These are phyloP conservation scores for Apantesis nais DNA, from an alignment of 2,888 invertebrate genomes.

Conservation along the genomic window DNA sequence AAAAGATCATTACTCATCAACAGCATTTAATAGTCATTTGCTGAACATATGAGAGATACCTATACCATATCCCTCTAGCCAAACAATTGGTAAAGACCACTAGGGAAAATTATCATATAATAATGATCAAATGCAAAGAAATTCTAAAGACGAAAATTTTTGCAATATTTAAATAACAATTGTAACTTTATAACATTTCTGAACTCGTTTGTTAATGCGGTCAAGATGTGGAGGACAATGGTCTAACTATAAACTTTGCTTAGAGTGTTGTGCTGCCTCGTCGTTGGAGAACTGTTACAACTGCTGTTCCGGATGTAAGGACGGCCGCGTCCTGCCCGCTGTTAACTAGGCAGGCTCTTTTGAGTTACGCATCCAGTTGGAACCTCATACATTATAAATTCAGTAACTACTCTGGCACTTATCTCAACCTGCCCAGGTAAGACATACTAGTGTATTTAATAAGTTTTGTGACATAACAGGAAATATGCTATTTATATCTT, in stretches of 20 bases:
- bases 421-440: slow-evolving; percentile 94
- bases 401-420: slow-evolving; percentile 93
- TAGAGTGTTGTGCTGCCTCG: slow-evolving; percentile 93
- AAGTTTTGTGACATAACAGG: neutral
- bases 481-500: neutral
- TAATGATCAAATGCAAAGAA: no score
- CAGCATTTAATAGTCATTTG: no score
- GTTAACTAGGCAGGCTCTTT: slow-evolving; percentile 86
- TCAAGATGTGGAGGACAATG: neutral
- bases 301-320: slow-evolving; percentile 84
- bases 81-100: no score
- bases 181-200: neutral
- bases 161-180: no score
- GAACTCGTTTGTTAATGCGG: neutral
- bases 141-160: no score
- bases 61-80: no score
- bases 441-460: slow-evolving; percentile 2
- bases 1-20: no score
- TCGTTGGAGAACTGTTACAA: slow-evolving; percentile 91
- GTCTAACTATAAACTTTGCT: neutral
- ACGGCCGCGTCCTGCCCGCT: slow-evolving; percentile 82
- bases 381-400: slow-evolving; percentile 97
- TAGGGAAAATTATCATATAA: no score
- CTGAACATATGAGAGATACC: no score
- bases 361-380: slow-evolving; percentile 94